These are phyloP conservation scores for Eptesicus fuscus DNA, from an alignment of 2,113 vertebrate species.

Conservation along the genomic window DNA sequence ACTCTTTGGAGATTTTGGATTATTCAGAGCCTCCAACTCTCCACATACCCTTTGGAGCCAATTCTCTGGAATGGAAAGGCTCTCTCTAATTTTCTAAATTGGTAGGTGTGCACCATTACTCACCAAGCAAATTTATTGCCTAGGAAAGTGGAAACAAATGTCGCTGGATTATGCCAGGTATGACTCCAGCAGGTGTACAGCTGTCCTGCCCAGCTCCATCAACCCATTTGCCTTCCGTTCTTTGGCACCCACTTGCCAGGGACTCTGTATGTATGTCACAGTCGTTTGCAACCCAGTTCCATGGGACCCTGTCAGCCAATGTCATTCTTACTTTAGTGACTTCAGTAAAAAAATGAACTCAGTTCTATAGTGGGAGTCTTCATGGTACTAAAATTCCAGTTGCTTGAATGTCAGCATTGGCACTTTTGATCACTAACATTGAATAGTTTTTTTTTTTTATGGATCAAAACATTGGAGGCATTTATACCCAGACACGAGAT, in stretches of 20 bases:
- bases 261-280: background rate
- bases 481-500: background rate
- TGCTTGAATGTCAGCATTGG: background rate
- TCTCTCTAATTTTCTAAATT: slow-evolving; percentile 71
- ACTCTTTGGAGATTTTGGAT: slow-evolving; percentile 37
- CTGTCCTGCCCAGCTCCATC: background rate
- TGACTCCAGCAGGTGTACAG: slow-evolving; percentile 48
- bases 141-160: slow-evolving; percentile 58
- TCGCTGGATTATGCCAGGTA: background rate
- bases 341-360: slow-evolving; percentile 29
- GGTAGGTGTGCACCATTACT: slow-evolving; percentile 66
- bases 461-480: background rate
- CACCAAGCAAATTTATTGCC: slow-evolving; percentile 62
- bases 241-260: background rate
- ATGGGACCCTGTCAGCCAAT: background rate
- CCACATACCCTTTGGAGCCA: slow-evolving; percentile 43
- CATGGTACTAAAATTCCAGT: background rate
- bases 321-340: background rate
- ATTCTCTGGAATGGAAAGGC: slow-evolving; percentile 48
- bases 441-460: background rate
- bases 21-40: slow-evolving; percentile 43
- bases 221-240: background rate
- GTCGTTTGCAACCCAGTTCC: background rate
- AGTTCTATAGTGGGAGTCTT: background rate
- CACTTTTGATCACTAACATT: background rate